Percentiles rank a stretch among this genome's conserved stretches.
phyloP scores from a whole-genome alignment of 1,140 invertebrate genomes.

The Pseudobourletiella spinata region DNA sequence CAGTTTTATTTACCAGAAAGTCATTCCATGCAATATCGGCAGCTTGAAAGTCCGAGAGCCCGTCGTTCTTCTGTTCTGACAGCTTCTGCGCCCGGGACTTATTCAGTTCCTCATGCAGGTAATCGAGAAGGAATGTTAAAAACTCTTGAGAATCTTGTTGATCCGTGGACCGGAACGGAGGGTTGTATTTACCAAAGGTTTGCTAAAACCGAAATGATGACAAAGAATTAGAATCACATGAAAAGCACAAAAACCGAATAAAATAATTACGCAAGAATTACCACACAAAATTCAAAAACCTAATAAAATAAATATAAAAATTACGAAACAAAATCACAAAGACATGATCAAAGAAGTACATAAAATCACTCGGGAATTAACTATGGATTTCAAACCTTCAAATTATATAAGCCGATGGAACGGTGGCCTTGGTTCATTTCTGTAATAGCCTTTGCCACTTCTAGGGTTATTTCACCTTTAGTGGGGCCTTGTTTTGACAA shows the following conservation, averaged over 20 bases:
- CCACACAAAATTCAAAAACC: no score
- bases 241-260: no score
- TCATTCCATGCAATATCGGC: slow-evolving; percentile 66
- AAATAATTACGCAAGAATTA: no score
- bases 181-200: slow-evolving; percentile 61
- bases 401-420: slow-evolving; percentile 65
- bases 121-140: slow-evolving; percentile 78
- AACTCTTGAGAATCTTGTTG: slow-evolving; percentile 97
- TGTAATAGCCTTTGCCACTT: slow-evolving; percentile 63
- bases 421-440: slow-evolving; percentile 64
- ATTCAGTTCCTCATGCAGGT: slow-evolving; percentile 80
- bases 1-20: slow-evolving; percentile 49
- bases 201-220: slow-evolving; percentile 44
- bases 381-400: slow-evolving; percentile 66
- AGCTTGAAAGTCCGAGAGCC: slow-evolving; percentile 41
- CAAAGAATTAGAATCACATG: not conserved
- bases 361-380: no score
- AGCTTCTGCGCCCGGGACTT: slow-evolving; percentile 37
- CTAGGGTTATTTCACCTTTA: slow-evolving; percentile 59
- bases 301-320: no score
- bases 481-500: slow-evolving; percentile 36
- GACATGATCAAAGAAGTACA: no score
- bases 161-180: slow-evolving; percentile 68
- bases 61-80: slow-evolving; percentile 44
- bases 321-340: no score